Conservation (phyloP, 2,888 invertebrate genomes). For the Eristalis arbustorum region DNA sequence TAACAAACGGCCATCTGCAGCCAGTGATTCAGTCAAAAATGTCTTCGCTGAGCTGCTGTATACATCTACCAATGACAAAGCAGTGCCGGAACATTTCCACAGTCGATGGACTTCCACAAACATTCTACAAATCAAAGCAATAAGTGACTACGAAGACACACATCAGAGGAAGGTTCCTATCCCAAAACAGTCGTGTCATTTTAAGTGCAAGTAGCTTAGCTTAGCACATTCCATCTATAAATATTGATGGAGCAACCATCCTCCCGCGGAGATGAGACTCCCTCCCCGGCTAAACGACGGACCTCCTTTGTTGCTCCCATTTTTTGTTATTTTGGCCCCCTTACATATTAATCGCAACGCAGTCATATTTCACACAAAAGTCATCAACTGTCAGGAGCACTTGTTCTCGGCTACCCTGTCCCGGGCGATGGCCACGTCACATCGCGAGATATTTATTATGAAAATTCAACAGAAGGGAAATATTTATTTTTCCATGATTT, state of each 20-base stretch:
- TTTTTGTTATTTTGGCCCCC: slow-evolving; percentile 37
- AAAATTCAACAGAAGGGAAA: slow-evolving; percentile 46
- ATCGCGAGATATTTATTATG: slow-evolving; percentile 47
- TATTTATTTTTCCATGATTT: slow-evolving; percentile 69
- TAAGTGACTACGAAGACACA: too few species aligned
- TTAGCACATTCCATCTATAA: too few species aligned
- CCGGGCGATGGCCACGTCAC: slow-evolving; percentile 3
- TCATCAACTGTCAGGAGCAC: slow-evolving; percentile 64
- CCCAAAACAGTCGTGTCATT: too few species aligned
- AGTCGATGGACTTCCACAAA: too few species aligned
- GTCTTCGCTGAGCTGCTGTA: too few species aligned
- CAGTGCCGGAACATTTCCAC: too few species aligned
- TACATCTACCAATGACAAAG: too few species aligned
- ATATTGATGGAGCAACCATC: neutral
- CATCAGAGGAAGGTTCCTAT: too few species aligned
- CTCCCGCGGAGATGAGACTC: neutral
- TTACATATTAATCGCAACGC: slow-evolving; percentile 49
- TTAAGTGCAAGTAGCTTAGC: too few species aligned
- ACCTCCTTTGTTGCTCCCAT: neutral
- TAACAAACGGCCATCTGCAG: too few species aligned
- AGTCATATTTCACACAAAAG: slow-evolving; percentile 45
- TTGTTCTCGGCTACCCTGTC: slow-evolving; percentile 13
- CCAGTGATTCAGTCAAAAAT: too few species aligned
- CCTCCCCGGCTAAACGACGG: neutral
- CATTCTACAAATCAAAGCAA: too few species aligned